Evolutionary conservation across 2,888 invertebrate species (phyloP).

Genomic region (Idaea straminata): DNA sequence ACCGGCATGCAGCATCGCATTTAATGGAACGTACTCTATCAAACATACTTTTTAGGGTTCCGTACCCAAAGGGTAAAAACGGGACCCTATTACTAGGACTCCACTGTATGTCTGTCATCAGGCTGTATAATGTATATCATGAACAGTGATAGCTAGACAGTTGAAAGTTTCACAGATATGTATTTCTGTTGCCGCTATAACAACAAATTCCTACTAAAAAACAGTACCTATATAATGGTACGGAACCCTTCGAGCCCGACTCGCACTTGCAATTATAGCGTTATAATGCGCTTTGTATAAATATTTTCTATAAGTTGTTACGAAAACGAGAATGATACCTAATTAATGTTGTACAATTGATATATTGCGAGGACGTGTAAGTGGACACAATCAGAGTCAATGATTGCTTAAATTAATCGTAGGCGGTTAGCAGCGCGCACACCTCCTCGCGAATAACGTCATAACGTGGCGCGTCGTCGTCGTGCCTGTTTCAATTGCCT

Average conservation of each 20-base stretch:
- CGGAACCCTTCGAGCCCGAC: not conserved
- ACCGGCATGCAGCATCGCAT: not conserved
- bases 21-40: not conserved
- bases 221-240: too few species aligned
- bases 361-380: conserved; percentile 42
- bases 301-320: conserved; percentile 1
- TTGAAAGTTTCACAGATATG: too few species aligned
- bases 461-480: conserved; percentile 17
- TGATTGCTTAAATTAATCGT: conserved; percentile 70
- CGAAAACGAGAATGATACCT: conserved; percentile 23
- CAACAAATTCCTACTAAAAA: too few species aligned
- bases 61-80: not conserved
- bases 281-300: not conserved
- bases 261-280: not conserved
- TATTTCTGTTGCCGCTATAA: too few species aligned
- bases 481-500: conserved; percentile 17
- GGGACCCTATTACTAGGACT: too few species aligned
- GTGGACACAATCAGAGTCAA: conserved; percentile 62
- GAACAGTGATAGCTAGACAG: too few species aligned
- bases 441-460: conserved; percentile 55
- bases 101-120: too few species aligned
- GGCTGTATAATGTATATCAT: too few species aligned
- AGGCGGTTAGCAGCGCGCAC: conserved; percentile 52
- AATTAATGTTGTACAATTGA: conserved; percentile 29
- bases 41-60: not conserved